Conservation (phyloP, 2,888 invertebrate species). For the Germaria angustata region DNA sequence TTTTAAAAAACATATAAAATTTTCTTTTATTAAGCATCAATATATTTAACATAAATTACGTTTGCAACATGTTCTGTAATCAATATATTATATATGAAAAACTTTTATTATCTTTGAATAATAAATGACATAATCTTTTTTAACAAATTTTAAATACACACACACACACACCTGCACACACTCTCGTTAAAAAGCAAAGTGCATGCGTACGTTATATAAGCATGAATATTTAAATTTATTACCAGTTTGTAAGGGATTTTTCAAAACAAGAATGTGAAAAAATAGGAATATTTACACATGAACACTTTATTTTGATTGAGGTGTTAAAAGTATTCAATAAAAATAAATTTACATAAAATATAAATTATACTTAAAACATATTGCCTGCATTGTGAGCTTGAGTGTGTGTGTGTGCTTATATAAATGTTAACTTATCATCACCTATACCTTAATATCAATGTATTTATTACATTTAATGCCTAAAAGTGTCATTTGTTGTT, state of each 20-base stretch:
- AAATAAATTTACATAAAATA: conserved; percentile 43
- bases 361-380: conserved; percentile 20
- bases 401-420: neutral
- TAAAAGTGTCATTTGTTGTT: neutral
- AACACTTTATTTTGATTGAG: conserved; percentile 53
- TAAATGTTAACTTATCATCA: neutral
- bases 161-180: neutral
- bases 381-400: neutral
- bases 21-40: no score
- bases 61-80: neutral
- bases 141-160: neutral
- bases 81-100: neutral
- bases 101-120: conserved; percentile 41
- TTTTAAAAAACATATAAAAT: no score
- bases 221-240: conserved; percentile 18
- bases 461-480: neutral
- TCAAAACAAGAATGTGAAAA: neutral
- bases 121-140: conserved; percentile 34
- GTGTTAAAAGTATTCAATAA: conserved; percentile 51
- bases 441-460: neutral
- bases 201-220: neutral
- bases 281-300: conserved; percentile 30
- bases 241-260: conserved; percentile 24
- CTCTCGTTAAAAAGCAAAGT: neutral
- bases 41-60: neutral